These are phyloP conservation scores for Buceros bicornis DNA, from an alignment of 2,797 vertebrate genomes.

Conservation along the genomic window DNA sequence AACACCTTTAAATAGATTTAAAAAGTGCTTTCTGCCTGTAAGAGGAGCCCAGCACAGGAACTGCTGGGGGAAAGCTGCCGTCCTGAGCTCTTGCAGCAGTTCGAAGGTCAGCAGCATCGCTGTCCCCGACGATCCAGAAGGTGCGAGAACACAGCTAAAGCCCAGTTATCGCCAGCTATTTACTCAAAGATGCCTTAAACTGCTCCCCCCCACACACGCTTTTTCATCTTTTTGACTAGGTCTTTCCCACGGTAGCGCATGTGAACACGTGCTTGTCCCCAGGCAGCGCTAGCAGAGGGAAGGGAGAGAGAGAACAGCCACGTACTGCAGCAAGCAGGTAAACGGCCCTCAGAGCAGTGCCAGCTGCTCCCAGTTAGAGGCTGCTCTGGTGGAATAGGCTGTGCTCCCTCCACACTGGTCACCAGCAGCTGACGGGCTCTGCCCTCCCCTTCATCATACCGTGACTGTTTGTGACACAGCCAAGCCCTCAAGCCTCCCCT, in stretches of 20 bases:
- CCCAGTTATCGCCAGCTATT: neutral
- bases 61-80: neutral
- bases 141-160: neutral
- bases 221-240: neutral
- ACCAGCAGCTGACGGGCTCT: neutral
- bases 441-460: neutral
- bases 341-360: neutral
- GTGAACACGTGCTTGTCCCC: neutral
- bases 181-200: neutral
- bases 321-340: rapidly evolving
- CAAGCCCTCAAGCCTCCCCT: neutral
- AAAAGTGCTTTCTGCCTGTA: neutral
- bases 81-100: neutral
- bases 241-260: neutral
- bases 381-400: neutral
- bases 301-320: neutral
- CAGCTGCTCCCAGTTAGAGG: neutral
- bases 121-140: neutral
- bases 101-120: neutral
- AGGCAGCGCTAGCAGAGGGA: neutral
- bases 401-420: neutral
- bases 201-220: too few relatives aligned
- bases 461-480: rapidly evolving
- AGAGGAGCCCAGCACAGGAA: neutral
- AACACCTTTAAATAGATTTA: neutral